A percentile compares a stretch with the other conserved stretches of the same genome.
These are phyloP conservation scores for Morelia viridis DNA, from an alignment of 2,797 vertebrate genomes.

Conservation along the genomic window DNA sequence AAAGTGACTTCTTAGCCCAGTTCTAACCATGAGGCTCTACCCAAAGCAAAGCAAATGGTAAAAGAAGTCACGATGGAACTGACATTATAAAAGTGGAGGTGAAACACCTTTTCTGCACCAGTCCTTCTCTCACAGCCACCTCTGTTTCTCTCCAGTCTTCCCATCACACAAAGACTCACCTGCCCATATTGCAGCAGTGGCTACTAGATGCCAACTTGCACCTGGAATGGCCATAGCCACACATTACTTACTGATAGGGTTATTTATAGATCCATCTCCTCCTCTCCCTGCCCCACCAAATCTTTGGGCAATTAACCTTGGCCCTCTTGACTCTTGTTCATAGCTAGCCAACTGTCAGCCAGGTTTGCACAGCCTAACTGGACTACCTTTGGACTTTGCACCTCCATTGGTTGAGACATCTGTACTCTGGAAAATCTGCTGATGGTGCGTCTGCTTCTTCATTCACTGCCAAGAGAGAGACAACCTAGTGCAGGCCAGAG, in stretches of 20 bases:
- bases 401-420: constrained; percentile 47
- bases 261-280: neutral
- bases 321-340: no score
- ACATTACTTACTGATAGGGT: neutral
- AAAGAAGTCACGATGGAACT: neutral
- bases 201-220: neutral
- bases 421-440: constrained; percentile 68
- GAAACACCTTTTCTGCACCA: neutral
- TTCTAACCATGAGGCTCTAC: neutral
- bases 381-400: constrained; percentile 74
- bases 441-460: constrained; percentile 67
- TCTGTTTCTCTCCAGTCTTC: no score
- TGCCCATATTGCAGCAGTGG: neutral
- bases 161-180: neutral
- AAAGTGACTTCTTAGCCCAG: neutral
- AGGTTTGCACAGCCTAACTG: constrained; percentile 54
- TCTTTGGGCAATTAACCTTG: neutral
- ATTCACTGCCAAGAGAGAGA: constrained; percentile 63
- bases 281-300: neutral
- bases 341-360: constrained; percentile 29
- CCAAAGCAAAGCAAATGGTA: neutral
- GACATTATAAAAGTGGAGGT: neutral
- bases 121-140: neutral
- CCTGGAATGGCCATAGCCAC: neutral
- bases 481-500: constrained; percentile 56